These are phyloP conservation scores for Pedetes capensis DNA, from an alignment of 2,113 vertebrate genomes.

Conservation along the genomic window DNA sequence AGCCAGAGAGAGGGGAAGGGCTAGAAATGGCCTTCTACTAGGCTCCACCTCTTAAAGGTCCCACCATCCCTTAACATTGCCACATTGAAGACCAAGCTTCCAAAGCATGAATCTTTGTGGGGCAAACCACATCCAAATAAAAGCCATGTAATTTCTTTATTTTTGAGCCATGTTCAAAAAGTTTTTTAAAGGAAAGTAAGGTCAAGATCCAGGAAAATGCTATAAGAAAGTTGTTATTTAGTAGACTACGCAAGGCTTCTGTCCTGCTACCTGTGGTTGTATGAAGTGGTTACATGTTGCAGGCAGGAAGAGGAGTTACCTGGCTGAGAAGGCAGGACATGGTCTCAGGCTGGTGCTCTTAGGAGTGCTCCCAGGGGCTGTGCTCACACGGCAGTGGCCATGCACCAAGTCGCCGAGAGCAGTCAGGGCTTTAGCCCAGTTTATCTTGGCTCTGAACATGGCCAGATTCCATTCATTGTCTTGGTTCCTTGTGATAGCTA, in stretches of 20 bases:
- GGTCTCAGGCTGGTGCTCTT: neutral
- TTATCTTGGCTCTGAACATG: conserved; percentile 7
- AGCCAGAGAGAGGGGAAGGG: neutral
- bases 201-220: neutral
- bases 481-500: neutral
- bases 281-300: neutral
- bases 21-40: too few species aligned
- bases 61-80: neutral
- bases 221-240: neutral
- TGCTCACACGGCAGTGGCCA: neutral
- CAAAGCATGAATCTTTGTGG: neutral
- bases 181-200: neutral
- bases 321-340: neutral
- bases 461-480: conserved; percentile 42
- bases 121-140: neutral
- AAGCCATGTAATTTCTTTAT: too few species aligned
- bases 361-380: neutral
- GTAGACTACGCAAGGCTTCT: neutral
- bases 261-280: neutral
- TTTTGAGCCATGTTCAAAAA: neutral
- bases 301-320: neutral
- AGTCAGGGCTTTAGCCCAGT: neutral
- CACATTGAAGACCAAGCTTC: neutral
- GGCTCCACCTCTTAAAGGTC: neutral
- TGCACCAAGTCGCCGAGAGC: neutral